phyloP scores from a whole-genome alignment of 2,113 vertebrate species.

The Blennius ocellaris region DNA sequence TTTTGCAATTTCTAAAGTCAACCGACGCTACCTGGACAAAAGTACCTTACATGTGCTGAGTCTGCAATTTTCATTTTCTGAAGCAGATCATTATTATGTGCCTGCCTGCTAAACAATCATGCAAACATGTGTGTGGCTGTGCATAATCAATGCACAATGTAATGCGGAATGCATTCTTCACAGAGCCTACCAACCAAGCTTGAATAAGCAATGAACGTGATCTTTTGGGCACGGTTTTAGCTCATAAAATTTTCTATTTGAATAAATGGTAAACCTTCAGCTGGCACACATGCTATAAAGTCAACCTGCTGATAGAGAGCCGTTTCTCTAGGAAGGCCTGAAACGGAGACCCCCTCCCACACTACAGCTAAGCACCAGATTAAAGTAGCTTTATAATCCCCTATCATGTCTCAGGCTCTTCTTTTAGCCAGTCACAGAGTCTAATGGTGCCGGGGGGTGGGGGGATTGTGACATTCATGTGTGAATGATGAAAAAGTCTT shows the following conservation, averaged over 20 bases:
- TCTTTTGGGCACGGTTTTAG: too few species aligned
- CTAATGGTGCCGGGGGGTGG: conserved; percentile 14
- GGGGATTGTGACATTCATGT: background rate
- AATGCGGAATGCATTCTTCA: too few species aligned
- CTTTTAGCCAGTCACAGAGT: conserved; percentile 32
- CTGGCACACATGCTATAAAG: too few species aligned
- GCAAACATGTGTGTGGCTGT: background rate
- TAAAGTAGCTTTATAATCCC: conserved; percentile 55
- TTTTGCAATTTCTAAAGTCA: too few species aligned
- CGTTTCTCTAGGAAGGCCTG: conserved; percentile 10
- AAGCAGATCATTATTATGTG: background rate
- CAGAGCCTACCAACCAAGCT: too few species aligned
- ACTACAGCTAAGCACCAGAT: conserved; percentile 47
- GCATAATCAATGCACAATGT: too few species aligned
- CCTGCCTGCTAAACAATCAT: background rate
- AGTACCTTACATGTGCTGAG: too few species aligned
- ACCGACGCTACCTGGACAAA: too few species aligned
- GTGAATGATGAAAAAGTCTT: background rate
- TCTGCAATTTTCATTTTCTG: too few species aligned
- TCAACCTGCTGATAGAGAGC: background rate
- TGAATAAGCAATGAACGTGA: too few species aligned
- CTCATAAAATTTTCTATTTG: too few species aligned
- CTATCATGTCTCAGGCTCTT: conserved; percentile 47
- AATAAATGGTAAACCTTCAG: too few species aligned
- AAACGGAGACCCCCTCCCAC: background rate